These are phyloP conservation scores for Diachrysia chrysitis DNA, from an alignment of 2,888 invertebrate species.

Conservation along the genomic window DNA sequence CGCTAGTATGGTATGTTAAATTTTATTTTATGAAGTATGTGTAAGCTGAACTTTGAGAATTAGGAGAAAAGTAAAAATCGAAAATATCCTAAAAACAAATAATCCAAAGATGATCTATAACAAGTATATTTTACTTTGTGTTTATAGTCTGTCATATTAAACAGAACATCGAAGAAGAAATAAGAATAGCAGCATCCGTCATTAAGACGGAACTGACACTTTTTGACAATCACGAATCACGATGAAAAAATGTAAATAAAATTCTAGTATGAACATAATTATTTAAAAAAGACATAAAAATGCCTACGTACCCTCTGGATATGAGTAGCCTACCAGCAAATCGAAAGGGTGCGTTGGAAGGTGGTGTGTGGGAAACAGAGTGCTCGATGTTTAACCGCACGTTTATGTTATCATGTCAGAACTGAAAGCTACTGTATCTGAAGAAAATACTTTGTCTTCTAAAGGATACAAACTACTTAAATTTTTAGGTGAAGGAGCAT, in stretches of 20 bases:
- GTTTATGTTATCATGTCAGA: slow-evolving; percentile 82
- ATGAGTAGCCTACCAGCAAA: slow-evolving; percentile 64
- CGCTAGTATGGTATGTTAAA: no score
- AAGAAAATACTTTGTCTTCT: slow-evolving; percentile 82
- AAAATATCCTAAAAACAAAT: neutral
- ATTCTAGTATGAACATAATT: slow-evolving; percentile 45
- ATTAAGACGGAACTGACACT: slow-evolving; percentile 42
- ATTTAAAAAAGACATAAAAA: slow-evolving; percentile 67
- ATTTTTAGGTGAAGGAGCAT: slow-evolving; percentile 93
- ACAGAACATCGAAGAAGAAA: neutral
- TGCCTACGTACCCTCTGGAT: slow-evolving; percentile 70
- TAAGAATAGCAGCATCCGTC: slow-evolving; percentile 32
- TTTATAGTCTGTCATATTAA: neutral
- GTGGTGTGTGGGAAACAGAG: slow-evolving; percentile 58
- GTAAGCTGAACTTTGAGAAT: no score
- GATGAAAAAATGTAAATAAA: slow-evolving; percentile 65
- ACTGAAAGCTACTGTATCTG: slow-evolving; percentile 81
- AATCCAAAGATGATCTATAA: neutral
- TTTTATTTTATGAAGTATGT: no score
- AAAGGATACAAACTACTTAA: slow-evolving; percentile 91
- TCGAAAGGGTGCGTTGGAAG: slow-evolving; percentile 58
- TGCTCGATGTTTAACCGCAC: slow-evolving; percentile 65
- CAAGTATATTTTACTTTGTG: neutral
- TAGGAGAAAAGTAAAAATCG: no score
- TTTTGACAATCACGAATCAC: slow-evolving; percentile 55